Percentiles rank a stretch among this genome's conserved stretches.
Conservation (phyloP, 2,113 vertebrate species). For the Lycocorax pyrrhopterus region DNA sequence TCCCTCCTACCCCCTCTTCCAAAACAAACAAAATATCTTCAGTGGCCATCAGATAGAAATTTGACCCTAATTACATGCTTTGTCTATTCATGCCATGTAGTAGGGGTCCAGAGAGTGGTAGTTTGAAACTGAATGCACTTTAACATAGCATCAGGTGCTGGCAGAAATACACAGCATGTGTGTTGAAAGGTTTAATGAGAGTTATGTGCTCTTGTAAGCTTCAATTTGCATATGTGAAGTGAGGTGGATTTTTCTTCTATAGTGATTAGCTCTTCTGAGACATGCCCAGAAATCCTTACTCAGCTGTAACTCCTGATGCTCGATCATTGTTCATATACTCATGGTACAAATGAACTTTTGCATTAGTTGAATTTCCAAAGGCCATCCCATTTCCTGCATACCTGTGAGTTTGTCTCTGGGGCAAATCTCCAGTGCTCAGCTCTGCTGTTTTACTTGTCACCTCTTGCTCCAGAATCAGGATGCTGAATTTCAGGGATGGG, state of each 20-base stretch:
- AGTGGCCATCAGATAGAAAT: slow-evolving; percentile 40
- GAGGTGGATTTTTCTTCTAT: not conserved
- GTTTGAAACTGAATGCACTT: slow-evolving; percentile 24
- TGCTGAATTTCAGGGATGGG: not conserved
- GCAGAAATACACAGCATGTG: not conserved
- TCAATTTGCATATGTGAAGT: slow-evolving; percentile 7
- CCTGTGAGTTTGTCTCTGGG: not conserved
- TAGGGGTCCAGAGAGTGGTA: not conserved
- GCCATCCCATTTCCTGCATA: not conserved
- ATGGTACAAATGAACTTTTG: not conserved
- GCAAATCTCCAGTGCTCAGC: not conserved
- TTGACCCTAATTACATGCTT: slow-evolving; percentile 29
- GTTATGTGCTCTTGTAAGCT: not conserved
- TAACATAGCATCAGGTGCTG: slow-evolving; percentile 3
- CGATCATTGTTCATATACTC: not conserved
- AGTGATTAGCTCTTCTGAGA: not conserved
- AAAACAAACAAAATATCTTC: slow-evolving; percentile 47
- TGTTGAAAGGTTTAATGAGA: slow-evolving; percentile 8
- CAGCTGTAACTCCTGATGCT: slow-evolving; percentile 1
- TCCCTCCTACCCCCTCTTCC: not conserved
- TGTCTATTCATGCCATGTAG: slow-evolving; percentile 4
- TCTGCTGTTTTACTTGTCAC: not conserved
- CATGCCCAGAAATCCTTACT: slow-evolving; percentile 7
- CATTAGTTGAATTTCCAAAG: not conserved
- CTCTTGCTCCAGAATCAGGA: not conserved